phyloP scores from a whole-genome alignment of 2,797 vertebrate species.

The Champsocephalus gunnari region DNA sequence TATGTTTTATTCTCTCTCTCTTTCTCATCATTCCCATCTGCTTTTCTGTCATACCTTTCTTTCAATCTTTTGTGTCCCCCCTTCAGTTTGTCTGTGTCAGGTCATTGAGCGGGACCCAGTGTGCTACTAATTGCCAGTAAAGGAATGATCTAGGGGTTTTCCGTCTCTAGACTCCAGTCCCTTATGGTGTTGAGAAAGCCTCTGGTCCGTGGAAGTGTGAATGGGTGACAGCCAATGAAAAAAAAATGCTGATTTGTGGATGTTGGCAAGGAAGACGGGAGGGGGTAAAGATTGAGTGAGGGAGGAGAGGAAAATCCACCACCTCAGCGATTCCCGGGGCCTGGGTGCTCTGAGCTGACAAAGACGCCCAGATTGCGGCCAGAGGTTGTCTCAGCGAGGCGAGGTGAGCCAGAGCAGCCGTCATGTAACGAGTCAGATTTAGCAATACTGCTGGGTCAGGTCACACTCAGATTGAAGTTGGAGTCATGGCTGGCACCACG shows the following conservation, averaged over 20 bases:
- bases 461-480: conserved; percentile 74
- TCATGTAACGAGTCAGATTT: conserved; percentile 81
- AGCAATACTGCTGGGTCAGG: conserved; percentile 83
- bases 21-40: conserved; percentile 48
- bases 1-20: conserved; percentile 63
- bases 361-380: conserved; percentile 78
- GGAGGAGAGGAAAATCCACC: conserved; percentile 72
- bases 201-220: conserved; percentile 61
- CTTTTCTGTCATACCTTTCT: conserved; percentile 52
- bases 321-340: conserved; percentile 80
- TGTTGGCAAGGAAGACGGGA: conserved; percentile 51
- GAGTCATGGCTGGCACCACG: conserved; percentile 58
- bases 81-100: conserved; percentile 23
- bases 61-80: conserved; percentile 23
- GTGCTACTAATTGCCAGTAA: conserved; percentile 60
- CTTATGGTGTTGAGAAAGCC: conserved; percentile 45
- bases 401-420: conserved; percentile 71
- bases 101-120: conserved; percentile 40
- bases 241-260: conserved; percentile 81
- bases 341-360: conserved; percentile 71
- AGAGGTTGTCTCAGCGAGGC: conserved; percentile 71
- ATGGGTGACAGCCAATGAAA: conserved; percentile 61
- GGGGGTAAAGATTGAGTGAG: conserved; percentile 70
- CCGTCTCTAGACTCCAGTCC: conserved; percentile 30
- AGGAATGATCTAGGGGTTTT: conserved; percentile 55